Conservation (phyloP, 2,797 vertebrate genomes). For the Columba guinea region DNA sequence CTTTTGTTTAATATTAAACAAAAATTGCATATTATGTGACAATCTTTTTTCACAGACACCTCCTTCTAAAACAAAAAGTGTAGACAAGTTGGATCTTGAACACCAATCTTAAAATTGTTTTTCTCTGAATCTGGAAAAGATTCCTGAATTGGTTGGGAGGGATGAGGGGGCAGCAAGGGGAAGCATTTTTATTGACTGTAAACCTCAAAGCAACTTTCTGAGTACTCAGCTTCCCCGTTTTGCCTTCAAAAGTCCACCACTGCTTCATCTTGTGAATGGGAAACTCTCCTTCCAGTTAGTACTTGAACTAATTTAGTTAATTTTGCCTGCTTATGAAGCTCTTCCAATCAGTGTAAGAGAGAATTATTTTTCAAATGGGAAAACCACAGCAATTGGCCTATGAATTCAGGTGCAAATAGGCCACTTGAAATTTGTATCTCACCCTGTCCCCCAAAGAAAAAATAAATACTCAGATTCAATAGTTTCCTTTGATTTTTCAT, state of each 20-base stretch:
- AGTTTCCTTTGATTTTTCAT: not conserved
- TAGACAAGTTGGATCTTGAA: not conserved
- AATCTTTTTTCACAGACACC: rapidly evolving
- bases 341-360: not conserved
- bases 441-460: not conserved
- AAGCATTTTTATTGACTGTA: not conserved
- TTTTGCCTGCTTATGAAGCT: not conserved
- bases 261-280: not conserved
- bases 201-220: not conserved
- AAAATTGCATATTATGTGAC: not conserved
- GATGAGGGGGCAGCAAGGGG: not conserved
- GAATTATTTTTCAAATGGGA: not conserved
- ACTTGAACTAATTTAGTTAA: not conserved
- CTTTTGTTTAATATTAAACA: not conserved
- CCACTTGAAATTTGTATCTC: not conserved
- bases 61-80: not conserved
- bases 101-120: not conserved
- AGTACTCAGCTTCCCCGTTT: not conserved
- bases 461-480: not conserved
- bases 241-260: not conserved
- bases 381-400: not conserved
- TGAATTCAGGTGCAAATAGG: not conserved
- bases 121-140: not conserved
- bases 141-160: not conserved
- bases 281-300: not conserved